phyloP scores from a whole-genome alignment of 2,113 vertebrate species.

The Chaetodon auriga region DNA sequence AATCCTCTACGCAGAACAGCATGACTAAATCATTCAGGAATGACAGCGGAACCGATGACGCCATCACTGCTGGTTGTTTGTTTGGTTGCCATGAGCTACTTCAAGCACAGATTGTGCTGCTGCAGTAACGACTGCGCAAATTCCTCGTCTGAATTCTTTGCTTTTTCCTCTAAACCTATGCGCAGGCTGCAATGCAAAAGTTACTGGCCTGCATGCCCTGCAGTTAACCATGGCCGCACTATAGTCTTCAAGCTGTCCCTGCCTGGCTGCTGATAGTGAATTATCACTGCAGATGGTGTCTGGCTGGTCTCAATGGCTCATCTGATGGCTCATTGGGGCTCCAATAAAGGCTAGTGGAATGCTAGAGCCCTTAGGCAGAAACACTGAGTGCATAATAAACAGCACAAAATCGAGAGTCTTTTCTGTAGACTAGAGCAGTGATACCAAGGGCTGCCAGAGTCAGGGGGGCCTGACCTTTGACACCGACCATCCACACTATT shows the following conservation, averaged over 20 bases:
- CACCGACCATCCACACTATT: slow-evolving; percentile 78
- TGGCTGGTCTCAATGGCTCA: slow-evolving; percentile 80
- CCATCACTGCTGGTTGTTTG: slow-evolving; percentile 76
- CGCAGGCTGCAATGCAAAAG: slow-evolving; percentile 44
- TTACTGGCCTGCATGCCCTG: slow-evolving; percentile 46
- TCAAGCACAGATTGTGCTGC: slow-evolving; percentile 46
- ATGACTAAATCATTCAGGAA: slow-evolving; percentile 82
- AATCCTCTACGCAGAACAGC: slow-evolving; percentile 54
- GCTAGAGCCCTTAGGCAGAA: slow-evolving; percentile 71
- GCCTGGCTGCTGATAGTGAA: slow-evolving; percentile 71
- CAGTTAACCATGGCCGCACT: slow-evolving; percentile 61
- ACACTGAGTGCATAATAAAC: slow-evolving; percentile 80
- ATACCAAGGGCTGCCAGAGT: slow-evolving; percentile 71
- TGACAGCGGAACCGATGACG: slow-evolving; percentile 81
- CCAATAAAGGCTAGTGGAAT: slow-evolving; percentile 81
- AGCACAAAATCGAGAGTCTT: slow-evolving; percentile 72
- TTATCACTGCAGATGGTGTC: slow-evolving; percentile 84
- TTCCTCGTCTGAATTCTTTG: slow-evolving; percentile 46
- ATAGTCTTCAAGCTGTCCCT: slow-evolving; percentile 71
- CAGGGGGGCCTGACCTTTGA: slow-evolving; percentile 80
- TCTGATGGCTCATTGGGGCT: slow-evolving; percentile 77
- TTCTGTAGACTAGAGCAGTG: slow-evolving; percentile 73
- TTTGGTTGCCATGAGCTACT: slow-evolving; percentile 80
- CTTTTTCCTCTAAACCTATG: slow-evolving; percentile 35
- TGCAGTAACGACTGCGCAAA: slow-evolving; percentile 44